These are phyloP conservation scores for Tamias sibiricus DNA, from an alignment of 2,113 vertebrate species.

Conservation along the genomic window DNA sequence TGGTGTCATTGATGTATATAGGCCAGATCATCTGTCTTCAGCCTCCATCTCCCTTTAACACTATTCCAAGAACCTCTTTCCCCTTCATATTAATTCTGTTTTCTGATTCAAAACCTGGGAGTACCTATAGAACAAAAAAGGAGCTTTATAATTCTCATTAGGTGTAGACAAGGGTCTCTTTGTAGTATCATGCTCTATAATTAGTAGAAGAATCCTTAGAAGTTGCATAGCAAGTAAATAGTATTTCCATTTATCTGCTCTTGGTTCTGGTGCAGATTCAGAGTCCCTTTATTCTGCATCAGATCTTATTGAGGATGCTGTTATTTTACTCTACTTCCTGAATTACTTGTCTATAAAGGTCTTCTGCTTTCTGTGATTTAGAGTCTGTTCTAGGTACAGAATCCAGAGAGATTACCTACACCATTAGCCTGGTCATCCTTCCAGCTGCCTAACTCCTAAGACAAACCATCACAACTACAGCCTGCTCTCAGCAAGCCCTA, in stretches of 20 bases:
- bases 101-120: constrained; percentile 4
- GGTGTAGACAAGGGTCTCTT: not conserved
- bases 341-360: not conserved
- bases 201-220: not conserved
- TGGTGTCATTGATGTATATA: not conserved
- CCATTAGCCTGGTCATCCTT: not conserved
- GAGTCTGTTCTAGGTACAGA: not conserved
- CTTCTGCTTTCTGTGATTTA: not conserved
- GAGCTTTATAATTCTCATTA: not conserved
- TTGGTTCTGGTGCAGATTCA: constrained; percentile 18
- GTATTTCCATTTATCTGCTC: not conserved
- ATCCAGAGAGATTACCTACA: not conserved
- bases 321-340: not conserved
- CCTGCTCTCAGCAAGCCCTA: not conserved
- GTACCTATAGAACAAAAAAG: not conserved
- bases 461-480: constrained; percentile 7
- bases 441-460: not conserved
- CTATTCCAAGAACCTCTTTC: not conserved
- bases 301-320: not conserved
- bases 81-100: constrained; percentile 19
- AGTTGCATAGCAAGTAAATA: not conserved
- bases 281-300: not conserved
- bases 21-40: not conserved
- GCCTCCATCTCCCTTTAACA: not conserved
- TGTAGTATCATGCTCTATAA: not conserved